These are phyloP conservation scores for Reinhardtius hippoglossoides DNA, from an alignment of 2,113 vertebrate genomes.

Conservation along the genomic window DNA sequence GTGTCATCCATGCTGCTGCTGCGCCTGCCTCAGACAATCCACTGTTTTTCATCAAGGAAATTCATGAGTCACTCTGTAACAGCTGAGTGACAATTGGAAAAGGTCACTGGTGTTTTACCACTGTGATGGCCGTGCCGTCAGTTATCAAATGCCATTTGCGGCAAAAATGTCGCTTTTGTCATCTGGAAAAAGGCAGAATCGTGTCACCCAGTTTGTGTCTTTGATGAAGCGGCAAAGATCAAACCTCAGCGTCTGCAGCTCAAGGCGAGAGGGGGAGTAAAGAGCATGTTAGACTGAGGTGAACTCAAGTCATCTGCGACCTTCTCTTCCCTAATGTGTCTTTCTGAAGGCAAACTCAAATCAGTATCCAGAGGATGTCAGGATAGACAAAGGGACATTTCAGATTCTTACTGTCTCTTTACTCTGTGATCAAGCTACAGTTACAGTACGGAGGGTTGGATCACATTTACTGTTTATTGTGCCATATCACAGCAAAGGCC, in stretches of 20 bases:
- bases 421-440: constrained; percentile 29
- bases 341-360: neutral
- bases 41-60: neutral
- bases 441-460: neutral
- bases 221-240: constrained; percentile 53
- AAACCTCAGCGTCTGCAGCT: constrained; percentile 36
- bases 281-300: constrained; percentile 30
- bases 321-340: no score
- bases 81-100: constrained; percentile 50
- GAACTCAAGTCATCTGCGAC: neutral
- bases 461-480: constrained; percentile 17
- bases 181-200: constrained; percentile 28
- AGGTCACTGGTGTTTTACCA: constrained; percentile 63
- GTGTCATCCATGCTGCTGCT: constrained; percentile 2
- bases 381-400: neutral
- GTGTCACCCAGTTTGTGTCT: constrained; percentile 42
- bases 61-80: constrained; percentile 33
- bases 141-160: constrained; percentile 43
- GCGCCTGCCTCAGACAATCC: neutral
- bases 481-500: constrained; percentile 14
- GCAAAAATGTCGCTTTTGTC: constrained; percentile 45
- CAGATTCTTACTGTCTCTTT: neutral
- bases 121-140: constrained; percentile 32
- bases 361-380: constrained; percentile 6
- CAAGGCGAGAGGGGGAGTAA: constrained; percentile 25